A percentile compares a stretch with the other conserved stretches of the same genome.
phyloP scores from a whole-genome alignment of 2,888 invertebrate genomes.

The Galeopsomyia nigrocyanea region DNA sequence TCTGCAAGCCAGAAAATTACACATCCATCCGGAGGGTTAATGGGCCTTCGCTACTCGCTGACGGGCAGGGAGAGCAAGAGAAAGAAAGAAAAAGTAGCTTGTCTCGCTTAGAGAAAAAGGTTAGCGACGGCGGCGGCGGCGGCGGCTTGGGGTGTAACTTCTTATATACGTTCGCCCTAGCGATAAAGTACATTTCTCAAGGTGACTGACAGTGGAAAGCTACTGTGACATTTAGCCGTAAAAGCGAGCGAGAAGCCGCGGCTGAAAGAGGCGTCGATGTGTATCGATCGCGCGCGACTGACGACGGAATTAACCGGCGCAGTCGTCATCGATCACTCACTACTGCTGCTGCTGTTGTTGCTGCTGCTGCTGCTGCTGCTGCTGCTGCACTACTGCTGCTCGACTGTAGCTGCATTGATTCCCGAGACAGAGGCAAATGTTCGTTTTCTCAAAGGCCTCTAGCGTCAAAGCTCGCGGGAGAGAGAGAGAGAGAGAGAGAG shows the following conservation, averaged over 20 bases:
- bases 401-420: too few relatives aligned
- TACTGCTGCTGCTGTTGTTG: background rate
- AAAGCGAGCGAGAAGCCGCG: background rate
- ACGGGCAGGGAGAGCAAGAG: too few relatives aligned
- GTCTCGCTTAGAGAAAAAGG: slow-evolving; percentile 3
- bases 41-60: too few relatives aligned
- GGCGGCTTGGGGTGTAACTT: slow-evolving; percentile 4
- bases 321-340: slow-evolving; percentile 23
- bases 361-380: background rate
- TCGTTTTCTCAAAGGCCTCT: slow-evolving; percentile 17
- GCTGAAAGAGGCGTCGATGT: slow-evolving; percentile 7
- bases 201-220: slow-evolving; percentile 45
- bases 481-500: background rate
- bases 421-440: slow-evolving; percentile 15
- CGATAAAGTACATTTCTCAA: slow-evolving; percentile 48
- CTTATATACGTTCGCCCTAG: slow-evolving; percentile 15
- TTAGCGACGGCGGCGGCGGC: background rate
- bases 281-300: background rate
- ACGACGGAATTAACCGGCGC: background rate
- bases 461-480: slow-evolving; percentile 18
- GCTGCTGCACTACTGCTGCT: background rate
- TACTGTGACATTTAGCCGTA: slow-evolving; percentile 40
- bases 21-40: too few relatives aligned
- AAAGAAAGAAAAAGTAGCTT: too few relatives aligned
- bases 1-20: too few relatives aligned